Percentiles rank a stretch among this genome's conserved stretches.
Evolutionary conservation across 2,113 vertebrate genomes (phyloP).

Genomic region (Upupa epops): DNA sequence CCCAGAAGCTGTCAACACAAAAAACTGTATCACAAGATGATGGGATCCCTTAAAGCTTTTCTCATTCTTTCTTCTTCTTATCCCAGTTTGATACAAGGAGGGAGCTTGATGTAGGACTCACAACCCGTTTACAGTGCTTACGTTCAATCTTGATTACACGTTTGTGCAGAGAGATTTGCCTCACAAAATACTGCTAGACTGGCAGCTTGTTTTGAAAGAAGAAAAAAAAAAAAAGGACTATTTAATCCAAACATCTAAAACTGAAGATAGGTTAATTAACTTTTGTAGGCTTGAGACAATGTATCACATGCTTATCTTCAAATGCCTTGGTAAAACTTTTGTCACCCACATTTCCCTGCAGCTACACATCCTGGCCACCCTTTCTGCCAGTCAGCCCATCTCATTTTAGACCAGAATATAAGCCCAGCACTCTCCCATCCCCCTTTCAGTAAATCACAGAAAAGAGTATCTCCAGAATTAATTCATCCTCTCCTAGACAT

Average conservation of each 20-base stretch:
- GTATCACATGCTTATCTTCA: neutral
- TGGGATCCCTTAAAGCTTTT: neutral
- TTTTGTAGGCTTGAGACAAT: neutral
- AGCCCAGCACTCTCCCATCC: neutral
- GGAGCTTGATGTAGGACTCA: neutral
- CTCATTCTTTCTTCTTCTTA: neutral
- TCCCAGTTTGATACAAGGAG: neutral
- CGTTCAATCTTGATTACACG: neutral
- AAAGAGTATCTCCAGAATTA: neutral
- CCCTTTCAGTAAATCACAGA: neutral
- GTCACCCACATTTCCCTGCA: neutral
- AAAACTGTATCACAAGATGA: neutral
- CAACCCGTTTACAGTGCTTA: neutral
- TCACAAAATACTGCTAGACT: neutral
- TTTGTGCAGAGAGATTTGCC: neutral
- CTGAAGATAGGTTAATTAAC: neutral
- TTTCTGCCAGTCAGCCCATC: rapidly evolving
- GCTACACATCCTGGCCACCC: neutral
- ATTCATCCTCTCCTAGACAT: neutral
- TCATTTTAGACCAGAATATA: neutral
- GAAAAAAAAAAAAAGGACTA: neutral
- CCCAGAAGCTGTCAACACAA: neutral
- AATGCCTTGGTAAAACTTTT: neutral
- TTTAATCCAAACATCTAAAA: neutral
- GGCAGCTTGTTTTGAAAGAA: neutral